Percentiles rank a stretch among this genome's conserved stretches.
Conservation (phyloP, 37 sponge, comb jelly and placozoan genomes). For the Ephydatia muelleri region DNA sequence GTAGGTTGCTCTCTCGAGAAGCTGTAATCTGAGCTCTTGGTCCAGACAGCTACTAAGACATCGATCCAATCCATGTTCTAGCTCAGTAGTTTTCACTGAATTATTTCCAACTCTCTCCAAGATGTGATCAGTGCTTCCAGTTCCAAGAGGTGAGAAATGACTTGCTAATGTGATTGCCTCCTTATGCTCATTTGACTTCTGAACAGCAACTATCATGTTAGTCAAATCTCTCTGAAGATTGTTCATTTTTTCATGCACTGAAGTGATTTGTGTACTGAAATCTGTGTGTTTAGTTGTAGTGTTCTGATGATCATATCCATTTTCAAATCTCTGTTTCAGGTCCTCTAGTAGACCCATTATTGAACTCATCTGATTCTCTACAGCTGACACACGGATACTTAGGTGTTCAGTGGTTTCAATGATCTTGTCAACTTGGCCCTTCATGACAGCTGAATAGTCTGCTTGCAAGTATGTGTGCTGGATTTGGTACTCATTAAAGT, state of each 20-base stretch:
- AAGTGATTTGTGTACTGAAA: background rate
- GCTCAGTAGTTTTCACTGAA: slow-evolving; percentile 14
- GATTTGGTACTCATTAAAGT: slow-evolving; percentile 25
- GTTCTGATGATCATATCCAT: background rate
- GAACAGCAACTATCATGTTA: background rate
- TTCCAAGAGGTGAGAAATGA: too few relatives aligned
- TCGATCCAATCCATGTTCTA: slow-evolving; percentile 47
- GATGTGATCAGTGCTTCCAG: background rate
- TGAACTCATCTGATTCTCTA: slow-evolving; percentile 9
- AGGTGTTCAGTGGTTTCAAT: slow-evolving; percentile 5
- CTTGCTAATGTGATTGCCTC: too few relatives aligned
- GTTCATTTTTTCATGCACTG: background rate
- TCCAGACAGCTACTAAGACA: slow-evolving; percentile 56
- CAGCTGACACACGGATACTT: slow-evolving; percentile 4
- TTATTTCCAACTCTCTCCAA: background rate
- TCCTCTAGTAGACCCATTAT: slow-evolving; percentile 16
- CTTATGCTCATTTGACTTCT: background rate
- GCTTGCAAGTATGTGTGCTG: slow-evolving; percentile 35
- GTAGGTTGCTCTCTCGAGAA: slow-evolving; percentile 64
- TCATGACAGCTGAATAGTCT: background rate
- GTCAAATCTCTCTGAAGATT: too few relatives aligned
- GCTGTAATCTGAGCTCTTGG: slow-evolving; percentile 64
- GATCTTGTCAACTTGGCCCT: background rate
- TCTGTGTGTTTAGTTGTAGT: background rate
- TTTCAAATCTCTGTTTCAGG: slow-evolving; percentile 22